Evolutionary conservation across 2,113 vertebrate species (phyloP).

Genomic region (Microtus pennsylvanicus): DNA sequence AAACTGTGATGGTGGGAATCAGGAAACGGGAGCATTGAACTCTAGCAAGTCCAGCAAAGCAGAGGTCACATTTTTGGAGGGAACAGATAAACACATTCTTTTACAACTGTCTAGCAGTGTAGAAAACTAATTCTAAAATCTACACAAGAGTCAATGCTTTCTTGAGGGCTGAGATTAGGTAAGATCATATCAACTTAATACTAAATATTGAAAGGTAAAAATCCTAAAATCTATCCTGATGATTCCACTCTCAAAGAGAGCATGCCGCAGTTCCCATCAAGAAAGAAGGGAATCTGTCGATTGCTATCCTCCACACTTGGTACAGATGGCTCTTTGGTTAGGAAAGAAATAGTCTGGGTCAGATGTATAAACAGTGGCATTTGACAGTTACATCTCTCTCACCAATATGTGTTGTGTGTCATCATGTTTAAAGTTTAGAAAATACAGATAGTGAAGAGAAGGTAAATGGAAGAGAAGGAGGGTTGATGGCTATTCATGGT

Average conservation of each 20-base stretch:
- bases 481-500: neutral
- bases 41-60: neutral
- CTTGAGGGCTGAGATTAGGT: constrained; percentile 44
- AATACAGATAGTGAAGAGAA: neutral
- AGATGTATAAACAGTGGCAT: neutral
- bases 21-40: neutral
- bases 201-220: neutral
- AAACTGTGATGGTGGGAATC: neutral
- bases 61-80: neutral
- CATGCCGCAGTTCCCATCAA: neutral
- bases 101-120: neutral
- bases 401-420: neutral
- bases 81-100: neutral
- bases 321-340: neutral
- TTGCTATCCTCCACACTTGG: neutral
- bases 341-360: neutral
- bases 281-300: neutral
- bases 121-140: constrained; percentile 27
- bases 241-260: neutral
- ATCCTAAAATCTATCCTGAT: neutral
- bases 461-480: neutral
- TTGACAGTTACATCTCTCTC: neutral
- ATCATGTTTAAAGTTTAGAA: neutral
- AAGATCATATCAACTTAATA: neutral
- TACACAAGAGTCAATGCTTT: constrained; percentile 32